Evolutionary conservation across 1,140 invertebrate genomes (phyloP).

Genomic region (Drosophila subpulchrella): DNA sequence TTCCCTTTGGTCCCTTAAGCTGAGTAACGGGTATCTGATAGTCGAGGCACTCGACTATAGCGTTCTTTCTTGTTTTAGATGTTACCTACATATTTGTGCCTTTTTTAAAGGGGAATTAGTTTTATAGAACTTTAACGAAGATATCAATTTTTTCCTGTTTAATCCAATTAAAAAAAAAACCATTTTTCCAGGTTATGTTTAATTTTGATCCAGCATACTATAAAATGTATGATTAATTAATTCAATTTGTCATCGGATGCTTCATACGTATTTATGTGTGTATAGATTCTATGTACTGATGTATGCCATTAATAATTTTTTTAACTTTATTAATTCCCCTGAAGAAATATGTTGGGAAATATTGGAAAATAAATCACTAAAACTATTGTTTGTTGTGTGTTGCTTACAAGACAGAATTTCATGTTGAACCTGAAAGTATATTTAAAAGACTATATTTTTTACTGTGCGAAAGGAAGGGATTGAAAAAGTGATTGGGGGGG

Average conservation of each 20-base stretch:
- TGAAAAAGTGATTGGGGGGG: background rate
- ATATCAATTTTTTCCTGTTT: too few species aligned
- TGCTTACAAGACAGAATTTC: background rate
- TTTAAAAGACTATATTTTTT: background rate
- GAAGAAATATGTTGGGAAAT: background rate
- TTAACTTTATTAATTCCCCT: background rate
- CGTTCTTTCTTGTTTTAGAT: too few species aligned
- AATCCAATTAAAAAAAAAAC: too few species aligned
- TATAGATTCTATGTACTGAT: background rate
- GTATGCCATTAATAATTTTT: background rate
- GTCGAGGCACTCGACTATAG: too few species aligned
- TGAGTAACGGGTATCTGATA: too few species aligned
- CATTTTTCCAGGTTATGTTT: too few species aligned
- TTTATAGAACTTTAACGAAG: too few species aligned
- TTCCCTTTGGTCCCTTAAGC: too few species aligned
- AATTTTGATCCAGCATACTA: too few species aligned
- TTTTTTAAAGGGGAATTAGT: too few species aligned
- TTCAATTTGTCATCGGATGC: background rate
- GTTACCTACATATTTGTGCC: too few species aligned
- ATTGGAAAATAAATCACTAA: background rate
- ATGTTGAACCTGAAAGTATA: background rate
- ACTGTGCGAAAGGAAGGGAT: constrained; percentile 12
- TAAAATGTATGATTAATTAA: background rate
- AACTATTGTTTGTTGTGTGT: background rate
- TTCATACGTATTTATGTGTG: background rate